Conservation (phyloP, 53 echinoderm and acorn worm species). For the Temnopleurus reevesii region DNA sequence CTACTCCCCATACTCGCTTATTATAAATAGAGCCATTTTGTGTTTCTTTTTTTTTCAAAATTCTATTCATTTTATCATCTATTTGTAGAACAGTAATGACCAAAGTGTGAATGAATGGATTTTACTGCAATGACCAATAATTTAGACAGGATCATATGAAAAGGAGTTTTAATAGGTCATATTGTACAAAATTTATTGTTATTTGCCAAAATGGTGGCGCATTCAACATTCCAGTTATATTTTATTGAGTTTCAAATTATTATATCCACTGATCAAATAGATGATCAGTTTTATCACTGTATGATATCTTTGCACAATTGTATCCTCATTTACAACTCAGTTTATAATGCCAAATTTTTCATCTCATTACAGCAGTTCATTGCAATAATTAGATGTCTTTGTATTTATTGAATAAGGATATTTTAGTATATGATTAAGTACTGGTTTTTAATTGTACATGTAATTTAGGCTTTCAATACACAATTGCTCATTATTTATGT, state of each 20-base stretch:
- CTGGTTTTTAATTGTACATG: not conserved
- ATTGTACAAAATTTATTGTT: not conserved
- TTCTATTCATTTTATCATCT: not conserved
- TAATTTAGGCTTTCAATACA: not conserved
- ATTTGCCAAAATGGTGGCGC: not conserved
- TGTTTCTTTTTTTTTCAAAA: not conserved
- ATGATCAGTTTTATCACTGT: slow-evolving; percentile 12
- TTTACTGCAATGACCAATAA: not conserved
- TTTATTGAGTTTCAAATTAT: not conserved
- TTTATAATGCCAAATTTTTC: slow-evolving; percentile 23
- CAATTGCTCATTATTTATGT: not conserved
- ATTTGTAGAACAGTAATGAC: not conserved
- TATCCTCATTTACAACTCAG: slow-evolving; percentile 12
- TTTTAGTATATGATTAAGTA: not conserved
- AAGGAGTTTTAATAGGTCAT: not conserved
- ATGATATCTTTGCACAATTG: slow-evolving; percentile 6
- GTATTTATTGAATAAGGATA: not conserved
- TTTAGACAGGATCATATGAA: not conserved
- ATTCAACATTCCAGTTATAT: slow-evolving; percentile 16
- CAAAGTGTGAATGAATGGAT: not conserved
- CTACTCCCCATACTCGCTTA: too few relatives aligned
- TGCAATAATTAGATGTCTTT: slow-evolving; percentile 36
- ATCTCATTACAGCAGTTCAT: not conserved
- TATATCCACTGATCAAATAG: not conserved
- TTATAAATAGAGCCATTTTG: not conserved